phyloP scores from a whole-genome alignment of 1,140 invertebrate genomes.

The Philotrypesis tridentata region DNA sequence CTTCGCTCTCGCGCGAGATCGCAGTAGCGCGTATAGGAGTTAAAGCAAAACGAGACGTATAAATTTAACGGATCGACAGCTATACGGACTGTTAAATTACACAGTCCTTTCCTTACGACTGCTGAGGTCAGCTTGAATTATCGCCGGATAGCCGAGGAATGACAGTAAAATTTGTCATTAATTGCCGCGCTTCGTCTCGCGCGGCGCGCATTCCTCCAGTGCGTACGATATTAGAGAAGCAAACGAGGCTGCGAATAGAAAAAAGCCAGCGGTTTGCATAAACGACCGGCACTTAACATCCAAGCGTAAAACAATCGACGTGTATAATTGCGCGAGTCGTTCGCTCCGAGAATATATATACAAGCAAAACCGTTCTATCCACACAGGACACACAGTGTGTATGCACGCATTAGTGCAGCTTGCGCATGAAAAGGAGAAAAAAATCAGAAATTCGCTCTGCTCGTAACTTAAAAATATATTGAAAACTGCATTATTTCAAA shows the following conservation, averaged over 20 bases:
- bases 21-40: too few relatives aligned
- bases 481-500: too few relatives aligned
- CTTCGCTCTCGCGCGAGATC: background rate
- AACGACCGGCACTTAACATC: background rate
- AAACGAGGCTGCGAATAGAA: background rate
- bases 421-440: too few relatives aligned
- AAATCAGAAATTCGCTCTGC: too few relatives aligned
- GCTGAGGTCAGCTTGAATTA: background rate
- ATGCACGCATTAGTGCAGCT: too few relatives aligned
- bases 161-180: background rate
- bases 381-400: too few relatives aligned
- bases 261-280: background rate
- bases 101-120: background rate
- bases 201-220: background rate
- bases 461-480: too few relatives aligned
- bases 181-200: background rate
- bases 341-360: background rate
- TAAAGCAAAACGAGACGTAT: background rate
- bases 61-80: background rate
- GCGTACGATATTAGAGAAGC: background rate
- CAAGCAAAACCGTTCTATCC: background rate
- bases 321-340: background rate
- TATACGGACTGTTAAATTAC: background rate
- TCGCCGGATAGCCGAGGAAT: background rate
- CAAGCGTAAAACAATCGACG: background rate